Percentiles rank a stretch among this genome's conserved stretches.
These are phyloP conservation scores for Andrena marginata DNA, from an alignment of 2,888 invertebrate genomes.

Conservation along the genomic window DNA sequence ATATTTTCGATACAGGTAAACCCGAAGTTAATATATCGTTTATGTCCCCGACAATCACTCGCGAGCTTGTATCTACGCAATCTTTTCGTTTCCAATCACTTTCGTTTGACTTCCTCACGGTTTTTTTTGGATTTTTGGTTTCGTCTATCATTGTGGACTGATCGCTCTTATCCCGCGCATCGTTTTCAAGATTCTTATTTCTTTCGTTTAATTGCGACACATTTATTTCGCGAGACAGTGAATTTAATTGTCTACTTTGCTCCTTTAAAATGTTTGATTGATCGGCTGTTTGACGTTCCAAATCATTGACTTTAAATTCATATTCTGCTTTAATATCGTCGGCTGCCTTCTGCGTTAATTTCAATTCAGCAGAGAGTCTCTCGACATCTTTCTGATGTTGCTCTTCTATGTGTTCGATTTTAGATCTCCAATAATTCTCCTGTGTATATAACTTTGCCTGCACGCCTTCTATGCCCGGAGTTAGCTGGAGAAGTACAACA, in stretches of 20 bases:
- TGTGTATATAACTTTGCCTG: slow-evolving; percentile 77
- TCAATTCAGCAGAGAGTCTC: slow-evolving; percentile 77
- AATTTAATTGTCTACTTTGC: slow-evolving; percentile 76
- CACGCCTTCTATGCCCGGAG: slow-evolving; percentile 77
- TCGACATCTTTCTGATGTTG: slow-evolving; percentile 80
- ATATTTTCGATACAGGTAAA: slow-evolving; percentile 20
- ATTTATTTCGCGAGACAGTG: slow-evolving; percentile 58
- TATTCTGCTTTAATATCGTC: slow-evolving; percentile 77
- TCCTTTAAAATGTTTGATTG: slow-evolving; percentile 75
- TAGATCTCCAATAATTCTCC: slow-evolving; percentile 81
- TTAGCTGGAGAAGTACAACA: slow-evolving; percentile 67
- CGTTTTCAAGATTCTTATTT: slow-evolving; percentile 21
- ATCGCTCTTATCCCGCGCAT: not conserved
- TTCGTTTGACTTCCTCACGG: not conserved
- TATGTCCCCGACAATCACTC: slow-evolving; percentile 33
- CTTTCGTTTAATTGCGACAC: slow-evolving; percentile 49
- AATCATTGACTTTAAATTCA: slow-evolving; percentile 76
- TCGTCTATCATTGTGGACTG: not conserved
- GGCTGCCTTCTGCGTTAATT: slow-evolving; percentile 76
- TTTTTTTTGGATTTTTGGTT: slow-evolving; percentile 15
- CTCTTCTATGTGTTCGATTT: slow-evolving; percentile 79
- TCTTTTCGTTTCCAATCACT: slow-evolving; percentile 14
- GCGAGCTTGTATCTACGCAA: not conserved
- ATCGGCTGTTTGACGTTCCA: slow-evolving; percentile 76
- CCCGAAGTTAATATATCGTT: slow-evolving; percentile 39